Percentiles rank a stretch among this genome's conserved stretches.
Evolutionary conservation across 1,140 invertebrate species (phyloP).

Genomic region (Thaumatotibia leucotreta): DNA sequence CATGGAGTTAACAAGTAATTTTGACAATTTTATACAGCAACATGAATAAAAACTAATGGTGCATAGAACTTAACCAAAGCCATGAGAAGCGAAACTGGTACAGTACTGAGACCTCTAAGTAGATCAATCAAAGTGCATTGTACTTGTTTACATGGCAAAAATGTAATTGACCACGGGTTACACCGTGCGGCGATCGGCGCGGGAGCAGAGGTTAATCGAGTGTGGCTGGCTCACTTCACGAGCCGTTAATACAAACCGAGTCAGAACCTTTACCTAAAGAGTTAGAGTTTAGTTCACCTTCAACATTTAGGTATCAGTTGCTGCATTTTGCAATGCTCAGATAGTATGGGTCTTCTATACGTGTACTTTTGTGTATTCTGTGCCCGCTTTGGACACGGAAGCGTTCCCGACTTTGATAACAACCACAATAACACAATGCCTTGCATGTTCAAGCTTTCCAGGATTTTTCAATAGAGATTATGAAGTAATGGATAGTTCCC

Average conservation of each 20-base stretch:
- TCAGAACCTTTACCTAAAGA: neutral
- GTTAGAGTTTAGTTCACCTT: neutral
- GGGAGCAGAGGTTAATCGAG: slow-evolving; percentile 58
- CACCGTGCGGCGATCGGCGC: slow-evolving; percentile 28
- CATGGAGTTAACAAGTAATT: neutral
- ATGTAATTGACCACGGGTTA: slow-evolving; percentile 53
- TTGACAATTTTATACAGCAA: neutral
- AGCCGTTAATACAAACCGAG: neutral
- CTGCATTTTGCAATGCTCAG: neutral
- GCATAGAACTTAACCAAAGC: neutral
- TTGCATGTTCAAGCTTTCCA: slow-evolving; percentile 16
- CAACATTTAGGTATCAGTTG: neutral
- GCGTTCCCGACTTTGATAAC: slow-evolving; percentile 17
- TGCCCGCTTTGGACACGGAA: slow-evolving; percentile 24
- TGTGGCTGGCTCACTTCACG: slow-evolving; percentile 16
- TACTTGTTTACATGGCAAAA: slow-evolving; percentile 41
- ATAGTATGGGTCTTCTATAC: neutral
- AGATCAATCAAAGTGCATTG: slow-evolving; percentile 39
- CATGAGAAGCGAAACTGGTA: neutral
- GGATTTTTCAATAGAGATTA: slow-evolving; percentile 23
- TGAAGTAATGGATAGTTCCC: neutral
- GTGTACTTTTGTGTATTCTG: slow-evolving; percentile 2
- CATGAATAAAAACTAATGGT: neutral
- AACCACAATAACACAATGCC: slow-evolving; percentile 20
- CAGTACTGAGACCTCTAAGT: slow-evolving; percentile 12